Conservation (phyloP, 2,797 vertebrate genomes). For the Gobionotothen gibberifrons region DNA sequence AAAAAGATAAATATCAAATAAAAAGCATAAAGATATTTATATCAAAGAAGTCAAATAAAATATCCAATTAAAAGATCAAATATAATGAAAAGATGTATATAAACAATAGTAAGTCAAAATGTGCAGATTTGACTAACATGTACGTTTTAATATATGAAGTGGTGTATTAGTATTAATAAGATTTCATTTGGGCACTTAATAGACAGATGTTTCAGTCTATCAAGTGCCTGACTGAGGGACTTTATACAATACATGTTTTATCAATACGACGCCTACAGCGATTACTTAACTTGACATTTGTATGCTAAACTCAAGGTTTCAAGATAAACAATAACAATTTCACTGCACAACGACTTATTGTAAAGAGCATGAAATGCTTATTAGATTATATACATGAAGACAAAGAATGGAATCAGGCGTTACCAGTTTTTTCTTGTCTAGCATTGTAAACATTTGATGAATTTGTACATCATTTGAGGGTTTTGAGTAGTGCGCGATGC, state of each 20-base stretch:
- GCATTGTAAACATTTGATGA: not conserved
- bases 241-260: constrained; percentile 3
- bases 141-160: too few relatives aligned
- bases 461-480: not conserved
- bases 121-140: too few relatives aligned
- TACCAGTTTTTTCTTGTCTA: not conserved
- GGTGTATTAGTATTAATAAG: too few relatives aligned
- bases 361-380: not conserved
- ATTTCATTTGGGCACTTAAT: too few relatives aligned
- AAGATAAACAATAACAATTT: not conserved
- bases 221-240: too few relatives aligned
- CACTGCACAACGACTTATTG: not conserved
- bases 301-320: constrained; percentile 7
- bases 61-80: too few relatives aligned
- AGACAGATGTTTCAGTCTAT: too few relatives aligned
- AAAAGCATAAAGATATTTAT: too few relatives aligned
- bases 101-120: too few relatives aligned
- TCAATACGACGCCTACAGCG: constrained; percentile 20
- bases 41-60: too few relatives aligned
- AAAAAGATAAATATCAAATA: too few relatives aligned
- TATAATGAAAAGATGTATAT: too few relatives aligned
- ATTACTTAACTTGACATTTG: constrained; percentile 6
- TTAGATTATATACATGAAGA: not conserved
- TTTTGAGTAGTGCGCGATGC: not conserved
- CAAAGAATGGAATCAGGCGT: not conserved